Conservation (phyloP, 2,113 vertebrate species). For the Leptosomus discolor region DNA sequence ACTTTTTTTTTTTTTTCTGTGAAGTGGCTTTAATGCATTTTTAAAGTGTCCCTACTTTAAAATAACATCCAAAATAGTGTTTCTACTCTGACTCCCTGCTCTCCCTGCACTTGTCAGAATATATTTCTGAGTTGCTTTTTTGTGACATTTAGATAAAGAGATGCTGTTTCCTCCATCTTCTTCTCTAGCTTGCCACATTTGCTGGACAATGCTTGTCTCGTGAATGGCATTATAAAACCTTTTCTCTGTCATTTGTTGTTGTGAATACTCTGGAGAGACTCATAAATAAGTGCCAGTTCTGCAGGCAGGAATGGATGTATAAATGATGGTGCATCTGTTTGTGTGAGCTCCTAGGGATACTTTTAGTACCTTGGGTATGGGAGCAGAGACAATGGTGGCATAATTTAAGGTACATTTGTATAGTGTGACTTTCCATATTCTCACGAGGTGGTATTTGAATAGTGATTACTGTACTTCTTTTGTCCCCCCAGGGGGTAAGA, state of each 20-base stretch:
- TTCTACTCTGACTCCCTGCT: neutral
- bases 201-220: neutral
- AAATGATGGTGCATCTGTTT: neutral
- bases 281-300: neutral
- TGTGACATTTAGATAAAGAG: neutral
- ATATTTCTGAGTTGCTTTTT: neutral
- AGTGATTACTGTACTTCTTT: neutral
- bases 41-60: neutral
- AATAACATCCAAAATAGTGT: neutral
- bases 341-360: neutral
- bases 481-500: neutral
- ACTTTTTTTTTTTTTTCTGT: neutral
- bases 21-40: neutral
- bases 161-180: neutral
- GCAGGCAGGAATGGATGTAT: neutral
- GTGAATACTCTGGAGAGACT: neutral
- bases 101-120: neutral
- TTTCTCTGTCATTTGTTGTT: neutral
- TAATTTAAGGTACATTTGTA: neutral
- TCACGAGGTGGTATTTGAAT: neutral
- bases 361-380: neutral
- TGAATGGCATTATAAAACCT: neutral
- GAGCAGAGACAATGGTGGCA: neutral
- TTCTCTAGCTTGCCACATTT: neutral
- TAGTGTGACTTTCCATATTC: neutral